Base-by-base conservation (phyloP, 2,888 invertebrate species). In the Cremastinae sp. region DNA sequence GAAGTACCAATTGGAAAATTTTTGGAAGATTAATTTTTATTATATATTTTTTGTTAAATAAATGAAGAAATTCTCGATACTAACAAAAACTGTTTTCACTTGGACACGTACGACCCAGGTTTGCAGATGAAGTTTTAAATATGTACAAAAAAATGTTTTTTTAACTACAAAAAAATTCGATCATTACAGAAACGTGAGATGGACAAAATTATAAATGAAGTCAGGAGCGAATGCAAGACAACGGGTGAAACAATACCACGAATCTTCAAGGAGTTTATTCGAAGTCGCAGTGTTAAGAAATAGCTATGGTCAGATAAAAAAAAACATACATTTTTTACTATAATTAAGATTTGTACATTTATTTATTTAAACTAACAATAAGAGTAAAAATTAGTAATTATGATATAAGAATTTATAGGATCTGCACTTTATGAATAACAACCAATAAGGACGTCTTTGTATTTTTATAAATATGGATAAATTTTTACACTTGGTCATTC, bases 191-290 rank as follows among this genome's bases (percentile, higher is more conserved):
- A 70, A n/a, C 61, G 58, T 8, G 18, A 59, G 20, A 37, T 47
- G 41, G 51, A 77, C 7, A 39, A 53, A 10, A 39, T 51, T 1
- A 1, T 72, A 7, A 56, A 56, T 18, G 18, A 43, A 9, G 35
- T 73, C 9, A 79, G 68, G 8, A 9, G 16, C 10, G 58, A 79
- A 4, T 41, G 41, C 1, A 45, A 64, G n/a, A 12, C n/a, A 9
- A 47, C 65, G 69, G 49, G 55, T 2, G 62, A 74, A 62, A 45
- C 55, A 68, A 77, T 80, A 56, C 78, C 77, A 61, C 59, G 74
- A 37, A 69, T 66, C 49, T 72, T 56, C 45, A 68, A 68, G 72
- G 16, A 37, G 2, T 14, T 14, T 18, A 69, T 64, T 35, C 51
- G 39, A 9, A 75, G 65, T 51, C 49, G 62, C 3, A 76, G 55